phyloP scores from a whole-genome alignment of 1,140 invertebrate genomes.

The Drosophila yakuba region DNA sequence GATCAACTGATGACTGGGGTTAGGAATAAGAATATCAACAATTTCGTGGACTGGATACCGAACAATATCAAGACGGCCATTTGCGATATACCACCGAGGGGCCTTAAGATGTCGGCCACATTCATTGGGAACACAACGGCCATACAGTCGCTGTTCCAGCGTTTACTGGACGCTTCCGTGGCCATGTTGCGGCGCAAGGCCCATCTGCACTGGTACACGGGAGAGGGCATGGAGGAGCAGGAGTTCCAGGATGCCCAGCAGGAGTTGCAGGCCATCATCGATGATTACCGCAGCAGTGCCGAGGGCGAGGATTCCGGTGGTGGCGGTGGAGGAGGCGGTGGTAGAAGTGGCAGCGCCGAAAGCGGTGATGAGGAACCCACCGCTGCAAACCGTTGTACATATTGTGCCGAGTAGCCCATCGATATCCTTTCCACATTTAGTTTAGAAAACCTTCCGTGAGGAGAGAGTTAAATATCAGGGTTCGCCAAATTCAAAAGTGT shows the following conservation, averaged over 20 bases:
- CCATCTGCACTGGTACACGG: slow-evolving; percentile 91
- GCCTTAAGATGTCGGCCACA: slow-evolving; percentile 89
- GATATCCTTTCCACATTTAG: neutral
- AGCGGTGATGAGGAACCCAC: slow-evolving; percentile 6
- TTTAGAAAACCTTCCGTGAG: no score
- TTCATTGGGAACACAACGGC: slow-evolving; percentile 91
- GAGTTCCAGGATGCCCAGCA: slow-evolving; percentile 91
- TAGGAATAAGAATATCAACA: slow-evolving; percentile 90
- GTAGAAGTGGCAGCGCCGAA: neutral
- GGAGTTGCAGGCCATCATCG: slow-evolving; percentile 75
- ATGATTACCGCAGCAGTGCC: slow-evolving; percentile 54
- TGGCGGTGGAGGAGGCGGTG: neutral
- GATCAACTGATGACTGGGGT: slow-evolving; percentile 89
- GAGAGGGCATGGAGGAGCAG: slow-evolving; percentile 93
- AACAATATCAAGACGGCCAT: slow-evolving; percentile 91
- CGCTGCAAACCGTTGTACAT: slow-evolving; percentile 11
- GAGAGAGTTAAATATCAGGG: no score
- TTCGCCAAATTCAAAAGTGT: slow-evolving; percentile 18
- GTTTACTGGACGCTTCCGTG: slow-evolving; percentile 90
- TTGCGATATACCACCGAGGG: slow-evolving; percentile 89
- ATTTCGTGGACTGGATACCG: slow-evolving; percentile 93
- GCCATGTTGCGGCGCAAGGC: slow-evolving; percentile 94
- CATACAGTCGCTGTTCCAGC: slow-evolving; percentile 91
- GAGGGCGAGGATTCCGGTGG: slow-evolving; percentile 18
- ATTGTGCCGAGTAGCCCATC: slow-evolving; percentile 28